Evolutionary conservation across 2,888 invertebrate species (phyloP).

Genomic region (Lasioglossum calceatum): DNA sequence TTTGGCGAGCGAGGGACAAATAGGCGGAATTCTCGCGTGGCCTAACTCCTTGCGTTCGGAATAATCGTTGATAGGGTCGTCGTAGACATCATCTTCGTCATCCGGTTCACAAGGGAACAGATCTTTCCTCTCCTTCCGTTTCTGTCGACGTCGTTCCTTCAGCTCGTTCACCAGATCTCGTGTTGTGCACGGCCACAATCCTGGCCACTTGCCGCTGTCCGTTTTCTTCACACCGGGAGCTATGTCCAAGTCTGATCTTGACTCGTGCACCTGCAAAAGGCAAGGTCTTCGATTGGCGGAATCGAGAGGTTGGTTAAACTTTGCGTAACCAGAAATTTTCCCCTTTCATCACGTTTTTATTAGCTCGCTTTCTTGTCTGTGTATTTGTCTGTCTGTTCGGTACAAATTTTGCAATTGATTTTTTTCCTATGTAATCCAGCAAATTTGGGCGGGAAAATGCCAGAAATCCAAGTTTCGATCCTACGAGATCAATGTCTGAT

Average conservation of each 20-base stretch:
- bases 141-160: slow-evolving; percentile 45
- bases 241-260: slow-evolving; percentile 33
- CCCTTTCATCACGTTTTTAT: too few relatives aligned
- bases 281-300: not conserved
- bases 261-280: slow-evolving; percentile 29
- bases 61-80: slow-evolving; percentile 68
- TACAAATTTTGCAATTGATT: too few relatives aligned
- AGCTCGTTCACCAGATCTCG: slow-evolving; percentile 64
- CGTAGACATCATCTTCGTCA: slow-evolving; percentile 41
- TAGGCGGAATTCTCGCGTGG: slow-evolving; percentile 75
- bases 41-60: slow-evolving; percentile 77
- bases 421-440: too few relatives aligned
- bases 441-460: too few relatives aligned
- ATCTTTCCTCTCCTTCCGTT: slow-evolving; percentile 62
- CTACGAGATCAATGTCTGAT: too few relatives aligned
- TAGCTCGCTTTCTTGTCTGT: too few relatives aligned
- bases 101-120: slow-evolving; percentile 69
- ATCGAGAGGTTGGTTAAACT: too few relatives aligned
- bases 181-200: slow-evolving; percentile 71
- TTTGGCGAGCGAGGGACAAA: not conserved
- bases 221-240: slow-evolving; percentile 2
- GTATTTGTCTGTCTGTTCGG: too few relatives aligned
- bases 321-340: too few relatives aligned
- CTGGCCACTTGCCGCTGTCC: slow-evolving; percentile 70
- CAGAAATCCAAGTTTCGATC: too few relatives aligned